Evolutionary conservation across 2,113 vertebrate species (phyloP).

Genomic region (Pedetes capensis): DNA sequence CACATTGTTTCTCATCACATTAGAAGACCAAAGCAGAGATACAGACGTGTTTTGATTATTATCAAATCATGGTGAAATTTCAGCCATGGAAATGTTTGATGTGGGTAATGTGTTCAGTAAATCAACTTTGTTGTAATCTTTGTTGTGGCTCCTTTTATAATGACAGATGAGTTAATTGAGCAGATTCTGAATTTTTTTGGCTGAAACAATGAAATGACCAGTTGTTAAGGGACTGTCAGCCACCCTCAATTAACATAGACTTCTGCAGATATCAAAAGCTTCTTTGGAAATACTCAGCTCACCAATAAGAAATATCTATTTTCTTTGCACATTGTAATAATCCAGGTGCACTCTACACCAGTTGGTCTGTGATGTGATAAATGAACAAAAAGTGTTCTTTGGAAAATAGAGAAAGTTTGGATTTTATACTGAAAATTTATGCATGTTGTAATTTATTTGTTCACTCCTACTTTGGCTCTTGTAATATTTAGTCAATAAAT

Average conservation of each 20-base stretch:
- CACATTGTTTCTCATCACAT: background rate
- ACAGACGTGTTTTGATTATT: background rate
- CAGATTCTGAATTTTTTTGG: background rate
- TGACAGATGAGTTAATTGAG: slow-evolving; percentile 12
- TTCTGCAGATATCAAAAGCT: slow-evolving; percentile 12
- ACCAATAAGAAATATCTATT: background rate
- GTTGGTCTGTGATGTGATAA: background rate
- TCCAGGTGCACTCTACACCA: background rate
- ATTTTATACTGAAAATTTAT: slow-evolving; percentile 25
- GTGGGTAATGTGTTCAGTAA: slow-evolving; percentile 9
- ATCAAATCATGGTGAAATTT: slow-evolving; percentile 21
- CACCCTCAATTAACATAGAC: slow-evolving; percentile 7
- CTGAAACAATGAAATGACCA: background rate
- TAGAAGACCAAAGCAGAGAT: slow-evolving; percentile 24
- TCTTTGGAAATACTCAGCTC: background rate
- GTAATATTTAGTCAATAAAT: background rate
- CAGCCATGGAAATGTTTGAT: background rate
- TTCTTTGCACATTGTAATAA: background rate
- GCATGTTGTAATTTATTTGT: background rate
- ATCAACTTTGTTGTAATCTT: slow-evolving; percentile 32
- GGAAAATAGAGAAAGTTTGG: background rate
- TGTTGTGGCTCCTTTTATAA: slow-evolving; percentile 17
- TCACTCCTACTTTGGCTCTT: background rate
- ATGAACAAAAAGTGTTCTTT: background rate
- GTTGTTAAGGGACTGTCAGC: slow-evolving; percentile 18